phyloP scores from a whole-genome alignment of 1,140 invertebrate genomes.

The Cepaea nemoralis region DNA sequence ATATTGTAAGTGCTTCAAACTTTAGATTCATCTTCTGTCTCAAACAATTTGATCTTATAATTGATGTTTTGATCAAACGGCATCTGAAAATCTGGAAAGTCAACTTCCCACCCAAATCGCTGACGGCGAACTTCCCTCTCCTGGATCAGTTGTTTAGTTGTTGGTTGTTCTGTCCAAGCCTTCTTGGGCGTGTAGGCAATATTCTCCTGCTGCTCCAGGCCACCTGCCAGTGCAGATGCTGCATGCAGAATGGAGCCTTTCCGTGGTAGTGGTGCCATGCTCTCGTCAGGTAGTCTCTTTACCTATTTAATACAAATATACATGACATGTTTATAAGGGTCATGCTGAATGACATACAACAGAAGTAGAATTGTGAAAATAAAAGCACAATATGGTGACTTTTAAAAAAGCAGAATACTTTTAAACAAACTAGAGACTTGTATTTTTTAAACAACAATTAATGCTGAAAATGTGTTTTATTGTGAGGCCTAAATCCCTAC shows the following conservation, averaged over 20 bases:
- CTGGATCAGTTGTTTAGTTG: slow-evolving; percentile 63
- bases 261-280: slow-evolving; percentile 49
- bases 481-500: no score
- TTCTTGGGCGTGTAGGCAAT: slow-evolving; percentile 68
- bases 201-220: slow-evolving; percentile 67
- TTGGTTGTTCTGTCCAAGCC: slow-evolving; percentile 69
- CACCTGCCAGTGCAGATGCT: slow-evolving; percentile 67
- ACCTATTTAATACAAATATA: background rate
- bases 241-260: slow-evolving; percentile 69
- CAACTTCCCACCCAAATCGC: slow-evolving; percentile 71
- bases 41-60: slow-evolving; percentile 54
- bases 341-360: background rate
- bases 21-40: slow-evolving; percentile 50
- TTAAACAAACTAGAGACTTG: no score
- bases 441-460: no score
- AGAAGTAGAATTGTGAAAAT: slow-evolving; percentile 6
- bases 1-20: background rate
- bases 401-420: no score
- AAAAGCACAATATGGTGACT: no score
- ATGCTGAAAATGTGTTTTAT: no score
- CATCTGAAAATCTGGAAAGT: slow-evolving; percentile 72
- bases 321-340: background rate
- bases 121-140: slow-evolving; percentile 60
- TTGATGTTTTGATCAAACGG: slow-evolving; percentile 71
- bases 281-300: slow-evolving; percentile 25